These are phyloP conservation scores for Athrips mouffetella DNA, from an alignment of 2,888 invertebrate genomes.

Conservation along the genomic window DNA sequence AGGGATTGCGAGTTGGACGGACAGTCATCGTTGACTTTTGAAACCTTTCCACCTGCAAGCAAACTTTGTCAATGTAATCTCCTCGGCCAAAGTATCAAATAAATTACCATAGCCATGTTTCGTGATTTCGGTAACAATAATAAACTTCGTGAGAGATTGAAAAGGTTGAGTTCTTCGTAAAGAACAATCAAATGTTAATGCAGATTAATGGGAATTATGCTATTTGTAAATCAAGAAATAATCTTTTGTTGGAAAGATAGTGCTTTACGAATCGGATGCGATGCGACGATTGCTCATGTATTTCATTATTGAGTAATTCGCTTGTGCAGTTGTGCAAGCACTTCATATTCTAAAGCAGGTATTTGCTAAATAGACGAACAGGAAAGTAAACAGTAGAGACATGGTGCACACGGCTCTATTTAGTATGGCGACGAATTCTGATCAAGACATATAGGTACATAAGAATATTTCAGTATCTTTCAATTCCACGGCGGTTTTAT, in stretches of 20 bases:
- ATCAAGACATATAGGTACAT: not conserved
- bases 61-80: constrained; percentile 4
- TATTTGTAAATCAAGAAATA: not conserved
- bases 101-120: constrained; percentile 9
- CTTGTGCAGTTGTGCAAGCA: no score
- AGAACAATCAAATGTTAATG: constrained; percentile 15
- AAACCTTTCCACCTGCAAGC: no score
- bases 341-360: no score
- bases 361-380: no score
- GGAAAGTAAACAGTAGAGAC: no score
- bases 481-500: not conserved
- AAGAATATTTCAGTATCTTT: not conserved
- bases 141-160: constrained; percentile 18
- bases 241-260: not conserved
- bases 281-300: no score
- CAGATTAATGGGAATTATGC: constrained; percentile 10
- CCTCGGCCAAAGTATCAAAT: constrained; percentile 5
- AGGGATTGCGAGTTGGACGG: no score
- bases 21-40: no score
- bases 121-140: constrained; percentile 17
- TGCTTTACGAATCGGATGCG: no score
- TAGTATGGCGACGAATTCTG: not conserved
- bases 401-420: no score
- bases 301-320: no score
- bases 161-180: constrained; percentile 15